Base-by-base conservation (phyloP, 2,888 invertebrate genomes). In the Torymus auratus region DNA sequence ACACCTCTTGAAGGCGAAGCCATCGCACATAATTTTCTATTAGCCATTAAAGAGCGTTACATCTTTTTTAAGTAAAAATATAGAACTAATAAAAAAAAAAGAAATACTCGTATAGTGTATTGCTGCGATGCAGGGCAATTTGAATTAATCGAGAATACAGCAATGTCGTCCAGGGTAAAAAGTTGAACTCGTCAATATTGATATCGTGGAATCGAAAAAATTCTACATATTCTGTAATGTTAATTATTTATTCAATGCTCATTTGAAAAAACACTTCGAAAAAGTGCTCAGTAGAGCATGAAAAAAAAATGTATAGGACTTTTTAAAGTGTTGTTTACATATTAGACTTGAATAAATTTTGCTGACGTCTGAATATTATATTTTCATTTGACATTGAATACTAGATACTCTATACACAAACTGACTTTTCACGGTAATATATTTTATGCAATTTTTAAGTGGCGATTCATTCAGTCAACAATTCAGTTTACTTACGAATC, bases 1-100 rank as follows among this genome's bases (percentile, higher is more conserved):
- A 2, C 20, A 2, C 20, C 13, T 53, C n/a, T 55, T 15, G 73
- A 73, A 64, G 56, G 64, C 52, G 10, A 52, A 20, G 50, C 41
- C 17, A 28, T n/a, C n/a, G n/a, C n/a, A 64, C n/a, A 64, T 64
- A 55, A 64, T 56, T 55, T 17, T 71, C 50, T 20, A n/a, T n/a
- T n/a, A 52, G 52, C 14, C 61, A 52, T 17, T 50, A 50, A 58
- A 56, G 58, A 58, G 56, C 13, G 50, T 65, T 28, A 56, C 17
- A 14, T 72, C 14, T 70, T 70, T 70, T 70, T 75, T 28, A 53
- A 68, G 60, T 76, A 61, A 61, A 64, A 60, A n/a, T 20, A 17
- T 15, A 58, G 17, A 20, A 28, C 52, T 17, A 41, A 41, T 28
- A 7, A 7, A 4, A 53, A 68, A 53, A 14, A 62, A 58, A n/a